A percentile compares a stretch with the other conserved stretches of the same genome.
phyloP scores from a whole-genome alignment of 2,797 vertebrate genomes.

The Sarcophilus harrisii region DNA sequence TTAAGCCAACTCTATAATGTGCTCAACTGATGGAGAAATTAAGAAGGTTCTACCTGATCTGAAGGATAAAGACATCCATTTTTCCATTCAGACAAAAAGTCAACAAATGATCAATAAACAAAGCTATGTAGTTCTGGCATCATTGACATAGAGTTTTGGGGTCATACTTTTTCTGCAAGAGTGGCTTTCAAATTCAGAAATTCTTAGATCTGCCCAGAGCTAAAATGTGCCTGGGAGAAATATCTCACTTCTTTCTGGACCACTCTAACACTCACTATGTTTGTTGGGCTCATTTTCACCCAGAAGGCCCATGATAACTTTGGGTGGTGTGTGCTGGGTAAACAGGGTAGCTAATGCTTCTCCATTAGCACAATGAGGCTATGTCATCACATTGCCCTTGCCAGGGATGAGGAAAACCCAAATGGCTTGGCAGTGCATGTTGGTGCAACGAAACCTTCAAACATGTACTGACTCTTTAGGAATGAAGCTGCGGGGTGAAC shows the following conservation, averaged over 20 bases:
- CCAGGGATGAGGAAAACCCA: background rate
- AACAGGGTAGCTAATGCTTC: background rate
- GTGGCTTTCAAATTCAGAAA: background rate
- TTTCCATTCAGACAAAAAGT: background rate
- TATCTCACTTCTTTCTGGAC: constrained; percentile 7
- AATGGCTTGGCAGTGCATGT: constrained; percentile 2
- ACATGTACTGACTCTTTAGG: constrained; percentile 49
- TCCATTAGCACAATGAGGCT: background rate
- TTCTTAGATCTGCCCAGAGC: background rate
- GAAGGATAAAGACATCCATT: background rate
- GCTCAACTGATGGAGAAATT: background rate
- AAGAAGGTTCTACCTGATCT: background rate
- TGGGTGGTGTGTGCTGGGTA: background rate
- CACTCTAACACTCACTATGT: background rate
- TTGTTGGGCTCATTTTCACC: background rate
- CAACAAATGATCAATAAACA: background rate
- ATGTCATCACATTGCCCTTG: background rate
- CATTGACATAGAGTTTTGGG: background rate
- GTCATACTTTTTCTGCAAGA: background rate
- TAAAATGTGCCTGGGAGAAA: background rate
- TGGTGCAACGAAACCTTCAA: constrained; percentile 58
- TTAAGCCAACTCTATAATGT: background rate
- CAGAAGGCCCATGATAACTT: background rate
- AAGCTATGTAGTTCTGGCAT: background rate
- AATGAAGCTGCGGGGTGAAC: background rate